These are phyloP conservation scores for Xenotilapia longispinis DNA, from an alignment of 2,113 vertebrate species.

Conservation along the genomic window DNA sequence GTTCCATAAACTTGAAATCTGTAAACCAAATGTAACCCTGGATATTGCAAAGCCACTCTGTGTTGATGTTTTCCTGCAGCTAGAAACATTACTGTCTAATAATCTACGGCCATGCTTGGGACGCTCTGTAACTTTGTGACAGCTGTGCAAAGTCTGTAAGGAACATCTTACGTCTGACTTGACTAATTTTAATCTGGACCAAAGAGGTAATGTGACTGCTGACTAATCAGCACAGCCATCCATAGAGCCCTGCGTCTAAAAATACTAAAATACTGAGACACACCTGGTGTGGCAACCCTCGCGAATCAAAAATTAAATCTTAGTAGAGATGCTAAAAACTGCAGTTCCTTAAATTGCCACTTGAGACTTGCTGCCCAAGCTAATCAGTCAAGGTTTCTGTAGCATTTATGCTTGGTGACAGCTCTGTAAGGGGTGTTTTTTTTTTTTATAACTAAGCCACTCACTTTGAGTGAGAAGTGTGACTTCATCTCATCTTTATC, in stretches of 20 bases:
- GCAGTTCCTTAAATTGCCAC: background rate
- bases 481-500: fast-evolving
- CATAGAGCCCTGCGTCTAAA: background rate
- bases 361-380: fast-evolving
- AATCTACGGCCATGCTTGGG: background rate
- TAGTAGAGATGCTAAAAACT: background rate
- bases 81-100: background rate
- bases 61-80: background rate
- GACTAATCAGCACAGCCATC: background rate
- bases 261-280: background rate
- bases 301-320: fast-evolving
- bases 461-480: background rate
- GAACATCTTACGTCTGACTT: background rate
- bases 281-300: background rate
- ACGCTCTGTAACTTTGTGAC: background rate
- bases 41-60: background rate
- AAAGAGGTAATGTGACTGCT: background rate
- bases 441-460: background rate
- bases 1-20: background rate
- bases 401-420: background rate
- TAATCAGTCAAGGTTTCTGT: background rate
- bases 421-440: fast-evolving
- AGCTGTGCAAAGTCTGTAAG: background rate
- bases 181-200: background rate
- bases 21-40: background rate